phyloP scores from a whole-genome alignment of 2,113 vertebrate species.

The Eurypyga helias region DNA sequence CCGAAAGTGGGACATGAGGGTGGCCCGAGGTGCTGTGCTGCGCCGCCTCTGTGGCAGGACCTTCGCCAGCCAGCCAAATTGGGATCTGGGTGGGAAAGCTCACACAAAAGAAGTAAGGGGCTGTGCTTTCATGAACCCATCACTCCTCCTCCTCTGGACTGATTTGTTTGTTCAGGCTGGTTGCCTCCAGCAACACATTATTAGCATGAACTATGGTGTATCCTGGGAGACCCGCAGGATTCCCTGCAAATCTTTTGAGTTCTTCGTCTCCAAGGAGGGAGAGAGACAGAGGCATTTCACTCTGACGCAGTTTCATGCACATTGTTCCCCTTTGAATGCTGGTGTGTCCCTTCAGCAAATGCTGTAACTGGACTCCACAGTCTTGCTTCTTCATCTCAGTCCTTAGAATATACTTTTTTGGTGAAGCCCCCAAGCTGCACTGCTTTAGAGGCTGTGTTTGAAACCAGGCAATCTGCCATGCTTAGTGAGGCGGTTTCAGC shows the following conservation, averaged over 20 bases:
- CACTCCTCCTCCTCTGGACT: neutral
- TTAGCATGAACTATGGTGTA: slow-evolving; percentile 59
- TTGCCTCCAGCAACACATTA: slow-evolving; percentile 75
- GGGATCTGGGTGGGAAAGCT: slow-evolving; percentile 34
- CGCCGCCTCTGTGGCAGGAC: neutral
- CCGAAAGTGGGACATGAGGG: neutral
- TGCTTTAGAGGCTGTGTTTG: neutral
- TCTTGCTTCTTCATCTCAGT: neutral
- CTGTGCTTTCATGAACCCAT: slow-evolving; percentile 24
- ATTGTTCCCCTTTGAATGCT: neutral
- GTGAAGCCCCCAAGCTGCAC: neutral
- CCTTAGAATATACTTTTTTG: neutral
- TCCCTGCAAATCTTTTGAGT: slow-evolving; percentile 59
- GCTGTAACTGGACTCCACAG: neutral
- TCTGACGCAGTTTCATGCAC: neutral
- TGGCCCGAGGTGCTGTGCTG: neutral
- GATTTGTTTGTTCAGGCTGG: slow-evolving; percentile 69
- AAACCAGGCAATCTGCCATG: neutral
- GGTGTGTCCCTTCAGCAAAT: neutral
- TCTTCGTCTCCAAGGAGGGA: neutral
- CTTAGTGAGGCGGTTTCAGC: neutral
- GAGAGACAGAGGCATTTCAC: slow-evolving; percentile 44
- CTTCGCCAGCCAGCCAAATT: neutral
- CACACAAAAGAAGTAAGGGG: slow-evolving; percentile 8
- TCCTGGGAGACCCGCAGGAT: slow-evolving; percentile 70